Evolutionary conservation across 2,113 vertebrate genomes (phyloP).

Genomic region (Hymenochirus boettgeri): DNA sequence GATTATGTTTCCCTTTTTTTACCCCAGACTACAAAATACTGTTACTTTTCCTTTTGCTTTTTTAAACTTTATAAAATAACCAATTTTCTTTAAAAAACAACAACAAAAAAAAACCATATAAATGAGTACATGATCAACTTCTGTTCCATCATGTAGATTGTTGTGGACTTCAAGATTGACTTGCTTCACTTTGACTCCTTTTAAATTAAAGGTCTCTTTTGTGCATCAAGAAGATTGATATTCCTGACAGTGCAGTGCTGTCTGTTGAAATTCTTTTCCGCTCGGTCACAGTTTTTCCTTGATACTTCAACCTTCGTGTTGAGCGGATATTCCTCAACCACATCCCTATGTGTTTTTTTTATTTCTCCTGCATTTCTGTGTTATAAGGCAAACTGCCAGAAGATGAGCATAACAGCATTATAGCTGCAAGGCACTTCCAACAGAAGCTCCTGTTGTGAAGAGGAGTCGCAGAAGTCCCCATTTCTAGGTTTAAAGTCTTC

Average conservation of each 20-base stretch:
- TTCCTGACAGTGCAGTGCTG: constrained; percentile 80
- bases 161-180: constrained; percentile 88
- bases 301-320: constrained; percentile 84
- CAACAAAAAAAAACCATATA: constrained; percentile 22
- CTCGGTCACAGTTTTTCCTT: constrained; percentile 58
- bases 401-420: constrained; percentile 73
- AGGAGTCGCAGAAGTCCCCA: constrained; percentile 60
- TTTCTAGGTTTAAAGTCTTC: constrained; percentile 81
- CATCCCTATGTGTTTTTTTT: constrained; percentile 54
- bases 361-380: constrained; percentile 65
- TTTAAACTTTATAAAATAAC: constrained; percentile 66
- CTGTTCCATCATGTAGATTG: constrained; percentile 87
- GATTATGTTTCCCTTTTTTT: constrained; percentile 52
- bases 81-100: too few species aligned
- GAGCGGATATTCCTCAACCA: constrained; percentile 75
- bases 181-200: constrained; percentile 73
- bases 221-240: constrained; percentile 68
- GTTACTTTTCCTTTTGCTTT: constrained; percentile 49
- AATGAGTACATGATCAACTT: constrained; percentile 63
- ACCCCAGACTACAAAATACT: constrained; percentile 70
- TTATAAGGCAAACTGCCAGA: constrained; percentile 69
- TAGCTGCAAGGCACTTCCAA: constrained; percentile 74
- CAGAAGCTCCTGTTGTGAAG: constrained; percentile 71
- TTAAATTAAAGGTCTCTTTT: constrained; percentile 51
- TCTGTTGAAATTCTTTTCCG: constrained; percentile 66